phyloP scores from a whole-genome alignment of 2,113 vertebrate species.

The Dicrurus megarhynchus region DNA sequence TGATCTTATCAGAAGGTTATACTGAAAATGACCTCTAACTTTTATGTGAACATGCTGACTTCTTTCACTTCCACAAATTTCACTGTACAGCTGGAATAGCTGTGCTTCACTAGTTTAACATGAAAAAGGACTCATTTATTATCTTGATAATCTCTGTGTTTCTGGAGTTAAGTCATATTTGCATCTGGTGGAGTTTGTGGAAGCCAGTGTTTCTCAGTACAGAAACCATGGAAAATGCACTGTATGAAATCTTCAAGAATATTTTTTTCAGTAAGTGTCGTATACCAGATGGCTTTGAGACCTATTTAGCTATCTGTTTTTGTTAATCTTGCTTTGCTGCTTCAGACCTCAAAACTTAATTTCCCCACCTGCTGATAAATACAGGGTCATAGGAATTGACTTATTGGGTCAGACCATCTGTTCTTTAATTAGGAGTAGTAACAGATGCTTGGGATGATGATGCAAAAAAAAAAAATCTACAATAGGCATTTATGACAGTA shows the following conservation, averaged over 20 bases:
- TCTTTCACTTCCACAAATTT: background rate
- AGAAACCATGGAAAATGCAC: background rate
- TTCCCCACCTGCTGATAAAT: conserved; percentile 40
- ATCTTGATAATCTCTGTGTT: background rate
- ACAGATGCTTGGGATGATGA: conserved; percentile 15
- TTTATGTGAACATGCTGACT: background rate
- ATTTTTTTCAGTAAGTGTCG: background rate
- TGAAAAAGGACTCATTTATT: background rate
- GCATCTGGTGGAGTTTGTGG: background rate
- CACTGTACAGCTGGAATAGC: background rate
- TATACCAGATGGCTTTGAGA: background rate
- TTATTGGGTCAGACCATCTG: conserved; percentile 23
- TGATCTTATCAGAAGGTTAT: background rate
- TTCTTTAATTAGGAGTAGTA: conserved; percentile 22
- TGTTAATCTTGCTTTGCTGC: conserved; percentile 9
- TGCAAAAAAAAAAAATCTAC: background rate
- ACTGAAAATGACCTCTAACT: background rate
- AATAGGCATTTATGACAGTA: background rate
- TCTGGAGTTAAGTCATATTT: background rate
- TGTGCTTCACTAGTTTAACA: background rate
- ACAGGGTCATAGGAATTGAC: background rate
- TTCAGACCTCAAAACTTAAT: conserved; percentile 24
- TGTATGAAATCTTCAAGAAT: background rate
- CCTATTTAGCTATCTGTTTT: background rate
- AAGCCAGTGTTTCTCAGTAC: background rate